Evolutionary conservation across 2,888 invertebrate genomes (phyloP).

Genomic region (Lithophane socia): DNA sequence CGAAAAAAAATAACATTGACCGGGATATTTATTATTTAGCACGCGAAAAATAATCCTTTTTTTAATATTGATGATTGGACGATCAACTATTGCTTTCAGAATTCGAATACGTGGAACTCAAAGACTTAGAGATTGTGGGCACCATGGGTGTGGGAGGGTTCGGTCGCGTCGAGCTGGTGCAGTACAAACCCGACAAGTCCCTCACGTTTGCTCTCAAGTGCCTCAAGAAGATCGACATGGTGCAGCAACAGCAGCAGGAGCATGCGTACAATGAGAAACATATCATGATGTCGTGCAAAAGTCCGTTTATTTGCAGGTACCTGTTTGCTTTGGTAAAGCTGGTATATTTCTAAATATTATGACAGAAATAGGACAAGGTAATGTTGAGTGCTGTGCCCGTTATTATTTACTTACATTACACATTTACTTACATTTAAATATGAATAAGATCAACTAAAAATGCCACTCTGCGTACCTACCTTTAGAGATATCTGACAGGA

Average conservation of each 20-base stretch:
- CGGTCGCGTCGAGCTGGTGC: conserved; percentile 96
- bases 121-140: conserved; percentile 95
- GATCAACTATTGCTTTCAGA: conserved; percentile 79
- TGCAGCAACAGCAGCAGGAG: conserved; percentile 96
- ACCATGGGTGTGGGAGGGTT: conserved; percentile 98
- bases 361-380: conserved; percentile 18
- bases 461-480: not conserved
- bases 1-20: conserved; percentile 42
- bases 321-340: conserved; percentile 7
- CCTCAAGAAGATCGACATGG: conserved; percentile 96
- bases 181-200: conserved; percentile 89
- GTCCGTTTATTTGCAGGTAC: conserved; percentile 95
- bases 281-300: conserved; percentile 95
- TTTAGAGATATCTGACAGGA: not conserved
- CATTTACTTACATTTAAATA: not conserved
- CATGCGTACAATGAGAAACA: conserved; percentile 97
- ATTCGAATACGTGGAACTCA: conserved; percentile 93
- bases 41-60: conserved; percentile 14
- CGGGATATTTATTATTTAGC: conserved; percentile 33
- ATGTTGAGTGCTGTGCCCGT: not conserved
- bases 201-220: conserved; percentile 95
- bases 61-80: not conserved
- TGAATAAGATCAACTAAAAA: not conserved
- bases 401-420: not conserved
- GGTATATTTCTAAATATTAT: conserved; percentile 5